Evolutionary conservation across 92 coral and sea anemone genomes (phyloP).

Genomic region (Anthopleura xanthogrammica): DNA sequence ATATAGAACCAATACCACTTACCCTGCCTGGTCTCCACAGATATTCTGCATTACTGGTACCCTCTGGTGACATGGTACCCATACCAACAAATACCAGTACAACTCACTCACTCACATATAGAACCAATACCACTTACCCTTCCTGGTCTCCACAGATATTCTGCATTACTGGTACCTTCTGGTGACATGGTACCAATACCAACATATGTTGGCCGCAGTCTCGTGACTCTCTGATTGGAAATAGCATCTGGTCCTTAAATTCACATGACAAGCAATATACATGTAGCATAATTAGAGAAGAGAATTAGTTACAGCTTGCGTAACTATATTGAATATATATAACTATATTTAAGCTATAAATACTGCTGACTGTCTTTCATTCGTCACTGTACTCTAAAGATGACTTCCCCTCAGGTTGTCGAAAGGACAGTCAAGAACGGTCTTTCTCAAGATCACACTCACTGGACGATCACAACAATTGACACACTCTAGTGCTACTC

Average conservation of each 20-base stretch:
- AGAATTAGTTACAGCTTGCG: no score
- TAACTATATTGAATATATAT: no score
- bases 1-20: neutral
- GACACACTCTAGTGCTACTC: no score
- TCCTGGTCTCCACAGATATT: constrained; percentile 88
- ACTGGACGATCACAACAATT: no score
- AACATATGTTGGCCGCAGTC: constrained; percentile 75
- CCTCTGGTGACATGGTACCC: constrained; percentile 78
- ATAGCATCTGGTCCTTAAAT: constrained; percentile 95
- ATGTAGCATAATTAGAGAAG: neutral
- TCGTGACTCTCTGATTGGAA: constrained; percentile 71
- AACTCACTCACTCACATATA: neutral
- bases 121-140: constrained; percentile 46
- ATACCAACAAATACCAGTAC: neutral
- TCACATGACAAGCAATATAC: neutral
- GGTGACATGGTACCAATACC: constrained; percentile 97
- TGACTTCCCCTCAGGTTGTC: no score
- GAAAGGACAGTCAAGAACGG: no score
- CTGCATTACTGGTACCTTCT: constrained; percentile 92
- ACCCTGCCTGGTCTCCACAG: constrained; percentile 4
- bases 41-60: constrained; percentile 88
- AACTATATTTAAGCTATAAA: no score
- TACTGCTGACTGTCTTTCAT: no score
- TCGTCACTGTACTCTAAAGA: no score
- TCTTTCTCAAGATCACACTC: no score